Percentiles rank a stretch among this genome's conserved stretches.
These are phyloP conservation scores for Chrysaora quinquecirrha DNA, from an alignment of 30 jellyfish, hydroid and myxozoan species.

Conservation along the genomic window DNA sequence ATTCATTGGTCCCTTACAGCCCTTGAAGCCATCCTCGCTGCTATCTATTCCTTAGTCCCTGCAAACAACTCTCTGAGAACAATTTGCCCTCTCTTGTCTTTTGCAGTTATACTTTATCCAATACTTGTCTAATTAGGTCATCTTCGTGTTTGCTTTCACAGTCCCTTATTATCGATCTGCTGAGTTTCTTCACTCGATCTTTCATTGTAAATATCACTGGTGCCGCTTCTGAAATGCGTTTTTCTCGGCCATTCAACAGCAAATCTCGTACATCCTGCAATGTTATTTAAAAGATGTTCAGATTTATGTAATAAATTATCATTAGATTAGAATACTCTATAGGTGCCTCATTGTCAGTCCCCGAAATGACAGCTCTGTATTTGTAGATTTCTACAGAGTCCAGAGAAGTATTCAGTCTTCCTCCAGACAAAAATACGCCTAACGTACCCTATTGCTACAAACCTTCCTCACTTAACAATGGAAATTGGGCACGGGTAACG, in stretches of 20 bases:
- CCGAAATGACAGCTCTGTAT: no score
- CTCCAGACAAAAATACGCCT: no score
- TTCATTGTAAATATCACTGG: constrained; percentile 60
- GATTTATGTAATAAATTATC: neutral
- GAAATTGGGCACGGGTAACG: neutral
- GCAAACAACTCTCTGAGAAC: no score
- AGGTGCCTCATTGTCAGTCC: neutral
- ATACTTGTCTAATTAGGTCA: no score
- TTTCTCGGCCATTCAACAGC: constrained; percentile 59
- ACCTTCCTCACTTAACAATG: no score
- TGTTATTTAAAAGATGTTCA: neutral
- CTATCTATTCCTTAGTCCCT: no score
- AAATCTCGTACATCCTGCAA: constrained; percentile 43
- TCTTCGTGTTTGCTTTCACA: constrained; percentile 24
- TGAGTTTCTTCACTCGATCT: constrained; percentile 19
- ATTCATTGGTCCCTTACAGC: no score
- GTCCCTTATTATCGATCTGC: neutral
- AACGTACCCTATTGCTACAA: neutral
- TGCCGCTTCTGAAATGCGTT: constrained; percentile 55
- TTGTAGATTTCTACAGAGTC: no score
- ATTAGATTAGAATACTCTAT: neutral
- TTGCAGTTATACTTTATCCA: no score
- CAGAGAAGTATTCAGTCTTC: no score
- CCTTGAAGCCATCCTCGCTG: no score
- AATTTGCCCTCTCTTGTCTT: no score